Conservation (phyloP, 1,140 invertebrate genomes). For the Eupristina koningsbergeri region DNA sequence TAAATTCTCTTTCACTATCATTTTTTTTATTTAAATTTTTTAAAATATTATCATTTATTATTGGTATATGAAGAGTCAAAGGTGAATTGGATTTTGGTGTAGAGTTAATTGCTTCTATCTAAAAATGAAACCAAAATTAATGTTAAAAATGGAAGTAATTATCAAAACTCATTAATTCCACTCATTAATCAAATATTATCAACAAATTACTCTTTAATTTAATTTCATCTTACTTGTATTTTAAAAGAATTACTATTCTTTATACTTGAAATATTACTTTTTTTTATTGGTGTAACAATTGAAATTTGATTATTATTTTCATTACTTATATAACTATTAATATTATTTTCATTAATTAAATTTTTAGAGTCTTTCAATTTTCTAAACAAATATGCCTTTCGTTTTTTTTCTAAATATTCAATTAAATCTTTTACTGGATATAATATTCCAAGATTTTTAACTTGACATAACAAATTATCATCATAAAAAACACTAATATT, state of each 20-base stretch:
- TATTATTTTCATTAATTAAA: not conserved
- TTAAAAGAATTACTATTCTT: not conserved
- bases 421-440: slow-evolving; percentile 62
- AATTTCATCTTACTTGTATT: slow-evolving; percentile 27
- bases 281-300: not conserved
- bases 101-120: not conserved
- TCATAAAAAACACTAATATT: slow-evolving; percentile 56
- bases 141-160: not conserved
- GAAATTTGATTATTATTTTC: not conserved
- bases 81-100: slow-evolving; percentile 16
- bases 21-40: not conserved
- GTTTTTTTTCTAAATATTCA: slow-evolving; percentile 55
- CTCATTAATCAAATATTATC: no score
- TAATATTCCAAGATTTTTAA: slow-evolving; percentile 61
- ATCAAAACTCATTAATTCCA: no score
- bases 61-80: not conserved
- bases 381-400: slow-evolving; percentile 18
- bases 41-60: not conserved
- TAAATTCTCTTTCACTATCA: slow-evolving; percentile 1
- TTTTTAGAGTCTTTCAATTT: not conserved
- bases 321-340: not conserved
- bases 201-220: not conserved
- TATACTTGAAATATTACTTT: not conserved
- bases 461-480: slow-evolving; percentile 46
- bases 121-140: slow-evolving; percentile 12